A percentile compares a stretch with the other conserved stretches of the same genome.
phyloP scores from a whole-genome alignment of 2,113 vertebrate species.

The Otus sunia region DNA sequence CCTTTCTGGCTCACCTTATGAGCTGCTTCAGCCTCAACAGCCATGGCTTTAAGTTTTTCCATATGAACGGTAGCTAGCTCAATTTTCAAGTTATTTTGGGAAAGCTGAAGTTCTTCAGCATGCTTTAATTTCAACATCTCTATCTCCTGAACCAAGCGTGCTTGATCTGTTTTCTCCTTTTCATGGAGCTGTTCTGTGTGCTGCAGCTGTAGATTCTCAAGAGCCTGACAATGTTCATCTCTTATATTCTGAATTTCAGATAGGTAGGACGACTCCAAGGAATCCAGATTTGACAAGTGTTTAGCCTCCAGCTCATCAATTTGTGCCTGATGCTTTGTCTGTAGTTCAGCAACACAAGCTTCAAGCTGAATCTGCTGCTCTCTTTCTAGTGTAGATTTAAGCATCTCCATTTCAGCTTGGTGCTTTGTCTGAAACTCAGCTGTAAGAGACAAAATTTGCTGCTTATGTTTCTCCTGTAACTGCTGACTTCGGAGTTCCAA shows the following conservation, averaged over 20 bases:
- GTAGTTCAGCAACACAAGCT: constrained; percentile 71
- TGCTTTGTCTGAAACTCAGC: constrained; percentile 69
- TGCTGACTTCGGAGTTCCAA: constrained; percentile 61
- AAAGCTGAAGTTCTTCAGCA: constrained; percentile 50
- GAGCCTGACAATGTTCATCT: constrained; percentile 67
- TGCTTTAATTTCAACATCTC: constrained; percentile 68
- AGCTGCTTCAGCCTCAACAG: constrained; percentile 71
- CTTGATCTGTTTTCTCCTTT: constrained; percentile 55
- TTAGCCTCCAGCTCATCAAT: constrained; percentile 78
- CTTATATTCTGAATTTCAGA: constrained; percentile 81
- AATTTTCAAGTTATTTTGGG: constrained; percentile 70
- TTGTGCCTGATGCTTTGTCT: constrained; percentile 75
- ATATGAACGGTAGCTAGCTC: constrained; percentile 74
- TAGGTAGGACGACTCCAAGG: constrained; percentile 82
- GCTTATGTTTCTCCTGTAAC: constrained; percentile 63
- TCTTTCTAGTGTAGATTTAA: constrained; percentile 61
- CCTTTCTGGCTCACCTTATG: constrained; percentile 78
- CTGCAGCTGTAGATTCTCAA: constrained; percentile 72
- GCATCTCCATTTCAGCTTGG: constrained; percentile 64
- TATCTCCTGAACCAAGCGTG: constrained; percentile 48
- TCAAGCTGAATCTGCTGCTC: constrained; percentile 73
- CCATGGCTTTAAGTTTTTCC: constrained; percentile 79
- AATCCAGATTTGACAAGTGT: constrained; percentile 84
- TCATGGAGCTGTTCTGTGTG: constrained; percentile 59
- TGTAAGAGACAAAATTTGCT: constrained; percentile 45